Evolutionary conservation across 1,140 invertebrate genomes (phyloP).

Genomic region (Diachasmimorpha longicaudata): DNA sequence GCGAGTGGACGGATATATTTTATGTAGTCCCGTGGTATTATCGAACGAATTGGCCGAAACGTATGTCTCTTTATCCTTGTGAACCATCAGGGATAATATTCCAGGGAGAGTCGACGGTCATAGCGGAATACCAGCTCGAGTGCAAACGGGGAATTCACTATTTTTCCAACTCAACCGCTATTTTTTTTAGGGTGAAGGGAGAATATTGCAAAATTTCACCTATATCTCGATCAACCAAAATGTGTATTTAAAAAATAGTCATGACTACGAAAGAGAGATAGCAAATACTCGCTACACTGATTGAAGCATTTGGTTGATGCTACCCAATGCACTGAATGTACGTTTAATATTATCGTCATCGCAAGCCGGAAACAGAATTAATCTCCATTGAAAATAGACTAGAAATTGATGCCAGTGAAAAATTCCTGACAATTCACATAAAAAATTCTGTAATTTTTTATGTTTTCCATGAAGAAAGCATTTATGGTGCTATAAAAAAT

Average conservation of each 20-base stretch:
- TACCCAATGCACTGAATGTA: no score
- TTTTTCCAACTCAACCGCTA: not conserved
- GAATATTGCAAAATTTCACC: no score
- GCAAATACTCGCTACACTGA: no score
- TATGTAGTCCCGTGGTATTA: constrained; percentile 3
- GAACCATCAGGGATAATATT: not conserved
- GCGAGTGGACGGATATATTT: not conserved
- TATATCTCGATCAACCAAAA: no score
- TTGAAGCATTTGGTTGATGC: no score
- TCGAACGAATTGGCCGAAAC: constrained; percentile 3
- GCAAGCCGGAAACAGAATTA: no score
- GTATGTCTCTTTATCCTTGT: constrained; percentile 1
- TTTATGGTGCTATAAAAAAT: not conserved
- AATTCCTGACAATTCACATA: not conserved
- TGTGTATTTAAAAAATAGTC: no score
- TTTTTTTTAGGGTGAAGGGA: no score
- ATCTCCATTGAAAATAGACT: not conserved
- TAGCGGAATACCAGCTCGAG: not conserved
- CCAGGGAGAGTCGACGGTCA: not conserved
- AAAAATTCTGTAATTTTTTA: not conserved
- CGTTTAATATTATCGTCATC: no score
- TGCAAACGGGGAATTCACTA: not conserved
- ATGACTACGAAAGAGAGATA: no score
- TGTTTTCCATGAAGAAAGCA: not conserved
- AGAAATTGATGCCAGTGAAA: not conserved